These are phyloP conservation scores for Holothuria leucospilota DNA, from an alignment of 53 echinoderm and acorn worm genomes.

Conservation along the genomic window DNA sequence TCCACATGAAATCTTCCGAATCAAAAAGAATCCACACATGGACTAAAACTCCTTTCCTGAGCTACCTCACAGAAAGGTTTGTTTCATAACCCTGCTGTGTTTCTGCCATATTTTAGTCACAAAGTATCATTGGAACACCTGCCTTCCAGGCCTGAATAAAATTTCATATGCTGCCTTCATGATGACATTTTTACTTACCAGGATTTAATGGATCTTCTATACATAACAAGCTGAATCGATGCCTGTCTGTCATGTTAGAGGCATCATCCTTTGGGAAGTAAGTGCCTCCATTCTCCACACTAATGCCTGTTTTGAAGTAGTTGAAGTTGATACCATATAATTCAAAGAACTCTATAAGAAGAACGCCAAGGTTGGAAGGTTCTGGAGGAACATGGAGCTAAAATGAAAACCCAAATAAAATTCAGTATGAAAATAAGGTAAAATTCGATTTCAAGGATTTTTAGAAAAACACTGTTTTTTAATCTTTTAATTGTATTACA, in stretches of 20 bases:
- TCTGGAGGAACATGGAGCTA: constrained; percentile 89
- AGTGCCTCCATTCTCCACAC: constrained; percentile 81
- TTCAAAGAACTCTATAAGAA: constrained; percentile 99
- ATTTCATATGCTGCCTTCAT: no score
- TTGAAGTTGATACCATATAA: constrained; percentile 96
- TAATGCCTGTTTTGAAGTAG: constrained; percentile 97
- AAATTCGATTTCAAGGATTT: background rate
- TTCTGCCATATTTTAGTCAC: no score
- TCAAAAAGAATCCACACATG: no score
- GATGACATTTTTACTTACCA: constrained; percentile 38
- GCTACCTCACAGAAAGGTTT: no score
- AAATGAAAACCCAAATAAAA: background rate
- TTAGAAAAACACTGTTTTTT: background rate
- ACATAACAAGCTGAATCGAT: constrained; percentile 81
- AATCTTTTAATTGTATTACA: no score
- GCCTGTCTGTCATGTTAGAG: constrained; percentile 76
- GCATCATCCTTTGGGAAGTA: constrained; percentile 97
- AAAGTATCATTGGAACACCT: no score
- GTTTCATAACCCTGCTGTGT: no score
- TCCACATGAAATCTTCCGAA: no score
- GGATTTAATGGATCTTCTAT: constrained; percentile 94
- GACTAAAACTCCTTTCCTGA: no score
- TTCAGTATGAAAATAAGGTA: background rate
- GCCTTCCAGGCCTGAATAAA: no score
- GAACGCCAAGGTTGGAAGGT: constrained; percentile 89